These are phyloP conservation scores for Poecilia picta DNA, from an alignment of 2,797 vertebrate genomes.

Conservation along the genomic window DNA sequence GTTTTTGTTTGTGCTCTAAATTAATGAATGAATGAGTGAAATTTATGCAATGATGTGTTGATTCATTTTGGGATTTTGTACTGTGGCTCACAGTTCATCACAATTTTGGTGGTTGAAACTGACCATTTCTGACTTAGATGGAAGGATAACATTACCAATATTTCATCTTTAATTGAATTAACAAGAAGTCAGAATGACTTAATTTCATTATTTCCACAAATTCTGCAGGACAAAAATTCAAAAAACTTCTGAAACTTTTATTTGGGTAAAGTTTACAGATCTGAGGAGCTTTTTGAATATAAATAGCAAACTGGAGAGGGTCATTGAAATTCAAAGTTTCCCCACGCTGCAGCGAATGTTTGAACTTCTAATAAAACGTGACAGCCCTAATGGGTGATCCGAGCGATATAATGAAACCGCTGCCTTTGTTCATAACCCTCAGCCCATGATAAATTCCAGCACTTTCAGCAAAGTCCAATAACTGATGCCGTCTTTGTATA, in stretches of 20 bases:
- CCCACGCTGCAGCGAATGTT: slow-evolving; percentile 11
- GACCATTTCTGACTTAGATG: background rate
- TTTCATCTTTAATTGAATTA: background rate
- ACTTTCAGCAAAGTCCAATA: slow-evolving; percentile 19
- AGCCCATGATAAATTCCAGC: slow-evolving; percentile 15
- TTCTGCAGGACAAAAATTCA: slow-evolving; percentile 1
- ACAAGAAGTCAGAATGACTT: background rate
- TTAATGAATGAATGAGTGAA: background rate
- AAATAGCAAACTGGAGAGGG: slow-evolving; percentile 8
- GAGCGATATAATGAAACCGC: slow-evolving; percentile 29
- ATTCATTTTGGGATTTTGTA: background rate
- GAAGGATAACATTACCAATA: background rate
- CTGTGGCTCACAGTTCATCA: background rate
- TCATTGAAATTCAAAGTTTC: slow-evolving; percentile 18
- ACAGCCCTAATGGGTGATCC: slow-evolving; percentile 17
- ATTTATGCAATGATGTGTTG: background rate
- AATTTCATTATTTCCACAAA: slow-evolving; percentile 15
- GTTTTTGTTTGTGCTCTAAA: background rate
- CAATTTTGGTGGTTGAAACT: background rate
- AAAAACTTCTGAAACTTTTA: background rate
- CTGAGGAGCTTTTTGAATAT: slow-evolving; percentile 1
- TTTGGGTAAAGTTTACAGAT: background rate
- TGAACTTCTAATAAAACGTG: slow-evolving; percentile 9
- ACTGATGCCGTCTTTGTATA: slow-evolving; percentile 5
- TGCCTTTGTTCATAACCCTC: slow-evolving; percentile 26